A percentile compares a stretch with the other conserved stretches of the same genome.
phyloP scores from a whole-genome alignment of 30 jellyfish, hydroid and myxozoan genomes.

The Chironex yamaguchii region DNA sequence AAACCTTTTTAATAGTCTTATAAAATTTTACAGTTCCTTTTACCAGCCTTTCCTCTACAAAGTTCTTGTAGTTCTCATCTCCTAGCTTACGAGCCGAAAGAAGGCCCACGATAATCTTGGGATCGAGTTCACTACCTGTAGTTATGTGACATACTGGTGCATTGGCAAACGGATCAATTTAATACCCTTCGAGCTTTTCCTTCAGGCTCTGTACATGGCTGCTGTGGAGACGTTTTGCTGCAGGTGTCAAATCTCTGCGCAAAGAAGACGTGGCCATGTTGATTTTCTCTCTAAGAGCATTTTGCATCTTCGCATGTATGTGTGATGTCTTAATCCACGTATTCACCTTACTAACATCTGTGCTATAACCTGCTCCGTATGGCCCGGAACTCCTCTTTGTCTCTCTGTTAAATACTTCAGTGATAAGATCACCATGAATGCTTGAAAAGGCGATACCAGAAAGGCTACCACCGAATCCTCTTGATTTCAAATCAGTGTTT shows the following conservation, averaged over 20 bases:
- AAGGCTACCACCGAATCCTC: conserved; percentile 47
- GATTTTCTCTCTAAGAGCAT: conserved; percentile 25
- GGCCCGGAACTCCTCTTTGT: conserved; percentile 42
- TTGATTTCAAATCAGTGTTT: neutral
- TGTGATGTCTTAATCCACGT: conserved; percentile 44
- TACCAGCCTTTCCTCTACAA: neutral
- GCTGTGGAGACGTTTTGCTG: conserved; percentile 17
- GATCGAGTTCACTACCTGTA: neutral
- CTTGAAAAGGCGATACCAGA: conserved; percentile 26
- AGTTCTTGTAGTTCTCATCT: neutral
- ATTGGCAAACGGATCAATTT: conserved; percentile 11
- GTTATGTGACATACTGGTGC: conserved; percentile 14
- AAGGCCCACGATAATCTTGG: neutral
- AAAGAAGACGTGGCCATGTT: conserved; percentile 33
- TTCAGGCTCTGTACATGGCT: conserved; percentile 18
- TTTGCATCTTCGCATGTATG: conserved; percentile 28
- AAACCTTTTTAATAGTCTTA: neutral
- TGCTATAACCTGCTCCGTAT: conserved; percentile 42
- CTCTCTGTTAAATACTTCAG: conserved; percentile 30
- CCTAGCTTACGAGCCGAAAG: neutral
- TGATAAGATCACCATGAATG: conserved; percentile 50
- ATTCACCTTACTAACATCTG: conserved; percentile 18
- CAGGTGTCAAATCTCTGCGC: conserved; percentile 24
- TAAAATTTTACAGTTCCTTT: conserved; percentile 1
- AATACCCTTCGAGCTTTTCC: conserved; percentile 27